Conservation (phyloP, 2,113 vertebrate species). For the Megalops atlanticus region DNA sequence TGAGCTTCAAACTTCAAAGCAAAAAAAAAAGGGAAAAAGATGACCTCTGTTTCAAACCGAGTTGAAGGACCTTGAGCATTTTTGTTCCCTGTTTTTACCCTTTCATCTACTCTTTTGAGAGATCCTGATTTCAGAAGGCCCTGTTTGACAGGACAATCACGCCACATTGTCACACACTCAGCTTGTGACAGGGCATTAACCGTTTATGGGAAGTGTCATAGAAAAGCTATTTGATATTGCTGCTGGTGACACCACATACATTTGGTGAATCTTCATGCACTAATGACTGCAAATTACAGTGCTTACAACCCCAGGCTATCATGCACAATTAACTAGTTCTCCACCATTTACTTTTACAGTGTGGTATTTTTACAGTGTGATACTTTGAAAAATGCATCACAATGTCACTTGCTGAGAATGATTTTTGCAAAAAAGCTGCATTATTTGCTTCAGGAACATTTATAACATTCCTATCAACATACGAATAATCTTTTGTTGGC, state of each 20-base stretch:
- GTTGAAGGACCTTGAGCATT: constrained; percentile 57
- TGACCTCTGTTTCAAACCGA: constrained; percentile 62
- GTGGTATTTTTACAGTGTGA: not conserved
- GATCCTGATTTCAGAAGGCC: constrained; percentile 19
- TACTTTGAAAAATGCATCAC: constrained; percentile 10
- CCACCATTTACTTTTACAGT: not conserved
- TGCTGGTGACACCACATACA: not conserved
- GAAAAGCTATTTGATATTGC: not conserved
- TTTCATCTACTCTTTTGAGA: constrained; percentile 17
- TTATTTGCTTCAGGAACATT: too few species aligned
- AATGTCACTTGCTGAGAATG: not conserved
- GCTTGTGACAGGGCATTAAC: not conserved
- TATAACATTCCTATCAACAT: too few species aligned
- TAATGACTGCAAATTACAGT: not conserved
- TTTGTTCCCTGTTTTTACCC: constrained; percentile 52
- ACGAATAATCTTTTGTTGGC: too few species aligned
- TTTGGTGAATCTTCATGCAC: not conserved
- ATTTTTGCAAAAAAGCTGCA: too few species aligned
- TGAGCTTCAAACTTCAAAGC: constrained; percentile 74
- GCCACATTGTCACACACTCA: not conserved
- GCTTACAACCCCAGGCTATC: too few species aligned
- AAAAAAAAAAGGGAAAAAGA: constrained; percentile 43
- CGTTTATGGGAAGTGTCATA: not conserved
- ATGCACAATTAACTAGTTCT: too few species aligned
- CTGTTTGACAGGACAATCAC: not conserved